These are phyloP conservation scores for Amphiprion ocellaris DNA, from an alignment of 2,113 vertebrate genomes.

Conservation along the genomic window DNA sequence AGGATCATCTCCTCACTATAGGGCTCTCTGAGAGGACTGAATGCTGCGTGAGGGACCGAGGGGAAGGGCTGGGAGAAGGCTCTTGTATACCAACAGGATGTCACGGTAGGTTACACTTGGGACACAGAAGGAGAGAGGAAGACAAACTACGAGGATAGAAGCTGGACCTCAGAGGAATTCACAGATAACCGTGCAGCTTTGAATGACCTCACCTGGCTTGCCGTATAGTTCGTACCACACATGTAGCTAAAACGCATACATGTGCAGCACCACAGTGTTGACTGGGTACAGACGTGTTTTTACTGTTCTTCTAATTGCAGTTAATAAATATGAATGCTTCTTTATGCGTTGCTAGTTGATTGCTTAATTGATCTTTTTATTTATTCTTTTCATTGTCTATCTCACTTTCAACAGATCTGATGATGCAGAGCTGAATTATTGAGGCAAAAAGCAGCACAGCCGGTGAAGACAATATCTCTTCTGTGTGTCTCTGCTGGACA, in stretches of 20 bases:
- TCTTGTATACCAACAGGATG: constrained; percentile 50
- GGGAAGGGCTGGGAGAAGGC: constrained; percentile 29
- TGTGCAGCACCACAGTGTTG: background rate
- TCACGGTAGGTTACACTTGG: constrained; percentile 37
- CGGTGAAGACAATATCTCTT: constrained; percentile 58
- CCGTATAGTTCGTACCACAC: constrained; percentile 36
- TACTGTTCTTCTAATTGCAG: background rate
- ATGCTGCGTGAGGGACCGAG: constrained; percentile 2
- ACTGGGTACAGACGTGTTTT: background rate
- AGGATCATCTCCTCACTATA: constrained; percentile 61
- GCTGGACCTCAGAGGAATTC: constrained; percentile 30
- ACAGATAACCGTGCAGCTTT: constrained; percentile 6
- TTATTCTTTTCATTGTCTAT: background rate
- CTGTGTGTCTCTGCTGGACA: constrained; percentile 50
- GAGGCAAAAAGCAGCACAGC: constrained; percentile 30
- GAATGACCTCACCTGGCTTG: constrained; percentile 9
- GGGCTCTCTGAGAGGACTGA: constrained; percentile 41
- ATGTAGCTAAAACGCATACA: background rate
- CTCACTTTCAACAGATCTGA: constrained; percentile 28
- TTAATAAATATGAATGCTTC: background rate
- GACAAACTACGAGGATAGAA: background rate
- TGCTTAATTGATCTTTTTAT: background rate
- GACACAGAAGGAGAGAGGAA: constrained; percentile 11
- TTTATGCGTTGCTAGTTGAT: background rate
- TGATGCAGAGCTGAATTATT: constrained; percentile 12